Evolutionary conservation across 2,797 vertebrate species (phyloP).

Genomic region (Nyctalus aviator): DNA sequence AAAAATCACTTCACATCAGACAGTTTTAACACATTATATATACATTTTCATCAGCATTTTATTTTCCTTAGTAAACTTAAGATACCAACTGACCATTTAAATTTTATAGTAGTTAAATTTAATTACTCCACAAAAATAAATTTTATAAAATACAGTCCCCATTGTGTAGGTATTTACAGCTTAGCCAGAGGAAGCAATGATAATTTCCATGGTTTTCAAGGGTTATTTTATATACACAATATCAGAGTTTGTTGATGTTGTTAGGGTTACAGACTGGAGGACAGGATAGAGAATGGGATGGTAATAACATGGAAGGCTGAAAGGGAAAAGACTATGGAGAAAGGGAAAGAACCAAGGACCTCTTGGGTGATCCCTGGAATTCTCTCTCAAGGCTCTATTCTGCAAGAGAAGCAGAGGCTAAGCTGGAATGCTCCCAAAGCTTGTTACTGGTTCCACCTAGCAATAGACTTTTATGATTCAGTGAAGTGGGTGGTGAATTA

Average conservation of each 20-base stretch:
- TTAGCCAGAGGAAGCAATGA: neutral
- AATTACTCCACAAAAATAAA: slow-evolving; percentile 52
- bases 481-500: neutral
- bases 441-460: slow-evolving; percentile 11
- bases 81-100: no score
- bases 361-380: slow-evolving; percentile 35
- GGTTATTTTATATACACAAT: neutral
- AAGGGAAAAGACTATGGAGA: neutral
- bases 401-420: slow-evolving; percentile 8
- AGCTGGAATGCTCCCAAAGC: slow-evolving; percentile 11
- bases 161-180: neutral
- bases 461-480: slow-evolving; percentile 32
- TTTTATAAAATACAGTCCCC: neutral
- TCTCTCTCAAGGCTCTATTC: slow-evolving; percentile 5
- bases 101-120: slow-evolving; percentile 34
- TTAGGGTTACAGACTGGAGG: neutral
- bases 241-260: neutral
- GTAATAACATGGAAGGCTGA: neutral
- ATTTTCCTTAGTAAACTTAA: no score
- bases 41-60: no score
- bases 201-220: slow-evolving; percentile 21
- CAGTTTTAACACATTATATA: no score
- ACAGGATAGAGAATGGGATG: neutral
- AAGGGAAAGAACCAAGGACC: slow-evolving; percentile 11
- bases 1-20: no score